A percentile compares a stretch with the other conserved stretches of the same genome.
Conservation (phyloP, 2,888 invertebrate species). For the Gymnocheta viridis region DNA sequence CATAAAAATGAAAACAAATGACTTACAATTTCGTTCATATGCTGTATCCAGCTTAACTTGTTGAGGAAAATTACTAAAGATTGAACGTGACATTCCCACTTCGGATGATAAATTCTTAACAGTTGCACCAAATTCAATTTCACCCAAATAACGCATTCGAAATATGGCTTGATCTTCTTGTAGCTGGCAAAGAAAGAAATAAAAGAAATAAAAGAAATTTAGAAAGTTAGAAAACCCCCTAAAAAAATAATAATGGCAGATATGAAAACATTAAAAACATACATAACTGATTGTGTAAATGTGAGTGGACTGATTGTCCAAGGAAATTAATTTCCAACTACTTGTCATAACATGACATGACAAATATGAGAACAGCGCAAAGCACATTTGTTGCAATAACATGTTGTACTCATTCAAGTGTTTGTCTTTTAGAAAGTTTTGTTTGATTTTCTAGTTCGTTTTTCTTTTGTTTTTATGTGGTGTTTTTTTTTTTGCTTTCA, state of each 20-base stretch:
- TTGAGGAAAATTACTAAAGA: constrained; percentile 81
- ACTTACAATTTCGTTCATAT: constrained; percentile 81
- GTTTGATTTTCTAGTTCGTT: constrained; percentile 34
- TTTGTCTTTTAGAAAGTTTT: constrained; percentile 9
- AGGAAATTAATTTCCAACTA: constrained; percentile 65
- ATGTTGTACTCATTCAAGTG: background rate
- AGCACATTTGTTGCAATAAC: constrained; percentile 28
- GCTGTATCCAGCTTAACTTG: constrained; percentile 82
- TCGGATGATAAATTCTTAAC: constrained; percentile 82
- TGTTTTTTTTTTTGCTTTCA: background rate
- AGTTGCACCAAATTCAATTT: constrained; percentile 81
- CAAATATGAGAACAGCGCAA: constrained; percentile 11
- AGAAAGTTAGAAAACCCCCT: background rate
- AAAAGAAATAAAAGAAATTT: too few relatives aligned
- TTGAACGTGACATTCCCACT: constrained; percentile 81
- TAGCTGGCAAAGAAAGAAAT: constrained; percentile 74
- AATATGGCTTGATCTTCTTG: constrained; percentile 82
- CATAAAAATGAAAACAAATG: constrained; percentile 11
- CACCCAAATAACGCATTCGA: constrained; percentile 82
- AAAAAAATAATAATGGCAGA: constrained; percentile 3
- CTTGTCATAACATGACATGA: constrained; percentile 57
- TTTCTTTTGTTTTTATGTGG: background rate
- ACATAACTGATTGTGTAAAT: constrained; percentile 48
- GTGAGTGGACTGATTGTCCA: constrained; percentile 40
- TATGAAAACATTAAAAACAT: constrained; percentile 54